phyloP scores from a whole-genome alignment of 2,888 invertebrate genomes.

The Unio delphinus region DNA sequence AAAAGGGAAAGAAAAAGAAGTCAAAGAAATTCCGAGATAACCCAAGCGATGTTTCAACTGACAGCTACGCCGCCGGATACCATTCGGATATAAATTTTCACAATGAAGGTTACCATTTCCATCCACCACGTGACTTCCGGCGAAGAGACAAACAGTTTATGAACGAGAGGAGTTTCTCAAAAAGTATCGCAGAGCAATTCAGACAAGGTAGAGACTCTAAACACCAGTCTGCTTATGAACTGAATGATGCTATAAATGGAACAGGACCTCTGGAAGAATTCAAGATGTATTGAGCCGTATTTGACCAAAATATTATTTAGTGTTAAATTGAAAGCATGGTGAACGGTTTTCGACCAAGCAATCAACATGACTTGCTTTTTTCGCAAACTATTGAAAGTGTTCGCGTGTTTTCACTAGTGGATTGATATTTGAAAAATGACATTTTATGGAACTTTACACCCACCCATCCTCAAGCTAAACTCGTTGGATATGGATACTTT shows the following conservation, averaged over 20 bases:
- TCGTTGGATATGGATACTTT: no score
- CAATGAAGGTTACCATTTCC: constrained; percentile 23
- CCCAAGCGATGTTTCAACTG: constrained; percentile 41
- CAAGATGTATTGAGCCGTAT: no score
- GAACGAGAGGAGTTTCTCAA: constrained; percentile 56
- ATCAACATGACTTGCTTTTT: no score
- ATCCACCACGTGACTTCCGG: constrained; percentile 55
- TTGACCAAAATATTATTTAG: no score
- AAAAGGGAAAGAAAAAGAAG: constrained; percentile 39
- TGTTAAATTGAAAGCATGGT: no score
- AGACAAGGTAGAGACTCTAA: constrained; percentile 31
- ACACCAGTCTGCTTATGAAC: constrained; percentile 51
- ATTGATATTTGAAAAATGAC: no score
- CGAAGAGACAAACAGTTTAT: constrained; percentile 55
- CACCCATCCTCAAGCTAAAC: no score
- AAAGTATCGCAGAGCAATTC: constrained; percentile 49
- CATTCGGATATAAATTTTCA: constrained; percentile 39
- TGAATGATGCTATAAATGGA: constrained; percentile 40
- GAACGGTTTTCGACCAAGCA: no score
- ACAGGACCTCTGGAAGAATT: not conserved
- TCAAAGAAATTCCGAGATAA: constrained; percentile 16
- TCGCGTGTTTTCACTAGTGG: no score
- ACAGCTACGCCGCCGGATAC: constrained; percentile 47
- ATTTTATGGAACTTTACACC: no score
- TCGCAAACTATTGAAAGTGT: no score